Conservation (phyloP, 2,113 vertebrate genomes). For the Cairina moschata region DNA sequence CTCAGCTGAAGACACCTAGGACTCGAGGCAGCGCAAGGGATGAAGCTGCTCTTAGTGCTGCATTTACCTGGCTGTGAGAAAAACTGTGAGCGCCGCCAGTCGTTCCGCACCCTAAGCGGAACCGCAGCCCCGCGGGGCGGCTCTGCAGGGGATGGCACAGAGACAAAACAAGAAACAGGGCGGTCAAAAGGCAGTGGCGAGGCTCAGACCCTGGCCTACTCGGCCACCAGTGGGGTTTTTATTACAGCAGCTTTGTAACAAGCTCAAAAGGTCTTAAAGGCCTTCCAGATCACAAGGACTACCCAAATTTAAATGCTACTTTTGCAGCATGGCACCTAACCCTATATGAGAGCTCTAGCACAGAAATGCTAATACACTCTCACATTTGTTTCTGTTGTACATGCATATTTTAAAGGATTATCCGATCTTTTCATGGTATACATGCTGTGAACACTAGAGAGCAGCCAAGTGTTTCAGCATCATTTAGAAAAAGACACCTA, state of each 20-base stretch:
- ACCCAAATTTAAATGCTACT: too few species aligned
- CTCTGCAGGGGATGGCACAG: slow-evolving; percentile 70
- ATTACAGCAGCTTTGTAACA: rapidly evolving
- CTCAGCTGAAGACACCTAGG: neutral
- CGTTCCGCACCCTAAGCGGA: slow-evolving; percentile 86
- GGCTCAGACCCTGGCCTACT: neutral
- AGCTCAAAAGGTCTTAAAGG: rapidly evolving
- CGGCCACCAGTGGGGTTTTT: neutral
- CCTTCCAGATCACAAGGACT: rapidly evolving
- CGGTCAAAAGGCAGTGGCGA: neutral
- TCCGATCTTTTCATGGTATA: neutral
- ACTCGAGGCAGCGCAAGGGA: slow-evolving; percentile 33
- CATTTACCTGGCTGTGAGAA: slow-evolving; percentile 92
- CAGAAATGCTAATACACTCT: neutral
- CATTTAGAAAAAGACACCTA: neutral
- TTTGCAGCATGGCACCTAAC: too few species aligned
- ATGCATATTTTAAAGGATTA: neutral
- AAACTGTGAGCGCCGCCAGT: slow-evolving; percentile 91
- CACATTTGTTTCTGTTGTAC: neutral
- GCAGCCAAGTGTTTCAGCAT: slow-evolving; percentile 37
- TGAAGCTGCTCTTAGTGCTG: slow-evolving; percentile 3
- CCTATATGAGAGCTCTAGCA: neutral
- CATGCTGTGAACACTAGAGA: slow-evolving; percentile 9
- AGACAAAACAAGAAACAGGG: slow-evolving; percentile 74
- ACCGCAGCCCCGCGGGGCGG: slow-evolving; percentile 74